Conservation (phyloP, 2,113 vertebrate species). For the Lophochroa leadbeateri region DNA sequence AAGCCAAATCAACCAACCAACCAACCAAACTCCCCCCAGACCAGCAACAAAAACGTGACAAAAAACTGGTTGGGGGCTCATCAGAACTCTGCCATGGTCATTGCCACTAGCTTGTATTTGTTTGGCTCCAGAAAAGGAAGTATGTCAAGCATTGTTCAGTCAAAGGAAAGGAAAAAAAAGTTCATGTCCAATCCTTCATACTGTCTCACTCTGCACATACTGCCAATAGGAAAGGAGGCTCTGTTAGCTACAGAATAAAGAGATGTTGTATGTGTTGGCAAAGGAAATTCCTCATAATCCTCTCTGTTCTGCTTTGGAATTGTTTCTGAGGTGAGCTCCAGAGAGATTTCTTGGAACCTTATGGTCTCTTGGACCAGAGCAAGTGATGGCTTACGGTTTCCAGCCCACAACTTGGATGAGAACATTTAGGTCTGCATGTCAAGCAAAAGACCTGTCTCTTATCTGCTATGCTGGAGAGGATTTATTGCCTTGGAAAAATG, state of each 20-base stretch:
- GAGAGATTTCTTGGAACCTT: slow-evolving; percentile 59
- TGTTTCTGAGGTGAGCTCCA: slow-evolving; percentile 47
- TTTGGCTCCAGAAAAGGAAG: background rate
- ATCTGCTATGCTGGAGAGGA: background rate
- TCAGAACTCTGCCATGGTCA: background rate
- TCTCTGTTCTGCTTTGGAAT: slow-evolving; percentile 21
- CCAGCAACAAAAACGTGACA: background rate
- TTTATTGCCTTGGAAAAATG: slow-evolving; percentile 14
- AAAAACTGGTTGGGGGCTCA: background rate
- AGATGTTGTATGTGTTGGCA: slow-evolving; percentile 34
- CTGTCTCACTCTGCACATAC: background rate
- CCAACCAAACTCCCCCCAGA: background rate
- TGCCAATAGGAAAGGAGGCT: background rate
- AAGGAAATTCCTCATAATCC: slow-evolving; percentile 24
- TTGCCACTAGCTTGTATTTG: background rate
- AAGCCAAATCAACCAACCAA: background rate
- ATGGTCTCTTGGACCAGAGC: background rate
- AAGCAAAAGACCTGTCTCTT: background rate
- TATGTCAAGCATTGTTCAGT: background rate
- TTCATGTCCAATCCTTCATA: background rate
- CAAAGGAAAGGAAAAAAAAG: background rate
- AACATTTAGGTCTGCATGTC: background rate
- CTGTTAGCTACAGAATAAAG: background rate
- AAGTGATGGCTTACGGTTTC: slow-evolving; percentile 4
- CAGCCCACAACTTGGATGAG: background rate